Evolutionary conservation across 2,888 invertebrate genomes (phyloP).

Genomic region (Drosophila phalerata): DNA sequence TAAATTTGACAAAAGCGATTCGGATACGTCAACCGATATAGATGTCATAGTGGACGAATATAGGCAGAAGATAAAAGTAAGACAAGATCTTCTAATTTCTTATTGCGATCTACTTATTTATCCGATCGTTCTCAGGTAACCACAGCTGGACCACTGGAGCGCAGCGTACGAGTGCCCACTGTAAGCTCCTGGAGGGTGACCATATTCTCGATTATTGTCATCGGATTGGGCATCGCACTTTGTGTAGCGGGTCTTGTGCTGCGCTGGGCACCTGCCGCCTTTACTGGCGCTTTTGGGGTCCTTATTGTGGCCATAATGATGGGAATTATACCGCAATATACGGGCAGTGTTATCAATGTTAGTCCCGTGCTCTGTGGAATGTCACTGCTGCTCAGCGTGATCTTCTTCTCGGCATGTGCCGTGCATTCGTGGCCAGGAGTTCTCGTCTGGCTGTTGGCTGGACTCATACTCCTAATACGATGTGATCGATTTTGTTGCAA

Average conservation of each 20-base stretch:
- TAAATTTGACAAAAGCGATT: constrained; percentile 88
- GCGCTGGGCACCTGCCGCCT: constrained; percentile 78
- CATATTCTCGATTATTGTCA: constrained; percentile 82
- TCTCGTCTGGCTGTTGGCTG: constrained; percentile 83
- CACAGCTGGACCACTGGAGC: constrained; percentile 85
- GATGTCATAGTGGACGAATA: constrained; percentile 92
- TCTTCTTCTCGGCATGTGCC: constrained; percentile 82
- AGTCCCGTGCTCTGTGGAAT: constrained; percentile 83
- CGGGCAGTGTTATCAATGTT: constrained; percentile 82
- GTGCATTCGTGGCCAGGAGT: constrained; percentile 85
- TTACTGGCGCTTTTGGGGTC: constrained; percentile 81
- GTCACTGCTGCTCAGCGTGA: constrained; percentile 75
- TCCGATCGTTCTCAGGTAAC: constrained; percentile 74
- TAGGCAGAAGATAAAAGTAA: constrained; percentile 89
- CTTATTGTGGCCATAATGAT: constrained; percentile 84
- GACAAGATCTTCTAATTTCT: neutral
- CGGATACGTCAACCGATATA: constrained; percentile 91
- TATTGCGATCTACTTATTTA: neutral
- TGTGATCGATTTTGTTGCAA: constrained; percentile 85
- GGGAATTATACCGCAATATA: constrained; percentile 85
- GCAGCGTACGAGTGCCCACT: constrained; percentile 84
- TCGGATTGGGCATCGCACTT: constrained; percentile 79
- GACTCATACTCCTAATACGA: constrained; percentile 81
- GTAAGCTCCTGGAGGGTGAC: constrained; percentile 84
- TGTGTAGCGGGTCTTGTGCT: constrained; percentile 78